Percentiles rank a stretch among this genome's conserved stretches.
These are phyloP conservation scores for Acanthurus leucopareius DNA, from an alignment of 2,797 vertebrate genomes.

Conservation along the genomic window DNA sequence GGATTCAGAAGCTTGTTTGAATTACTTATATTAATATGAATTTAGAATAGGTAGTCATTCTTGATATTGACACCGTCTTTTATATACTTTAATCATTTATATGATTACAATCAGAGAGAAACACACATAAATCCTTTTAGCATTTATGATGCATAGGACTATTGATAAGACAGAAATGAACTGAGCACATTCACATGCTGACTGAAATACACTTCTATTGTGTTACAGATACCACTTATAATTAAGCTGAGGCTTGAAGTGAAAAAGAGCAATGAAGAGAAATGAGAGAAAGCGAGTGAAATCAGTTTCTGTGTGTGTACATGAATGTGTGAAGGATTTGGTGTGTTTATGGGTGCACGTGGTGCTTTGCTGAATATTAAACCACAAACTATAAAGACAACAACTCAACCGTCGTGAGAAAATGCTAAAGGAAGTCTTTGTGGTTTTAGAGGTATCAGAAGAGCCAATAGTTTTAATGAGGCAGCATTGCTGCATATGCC, in stretches of 20 bases:
- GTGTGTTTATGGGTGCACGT: constrained; percentile 65
- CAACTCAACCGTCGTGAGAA: constrained; percentile 79
- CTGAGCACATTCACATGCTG: constrained; percentile 74
- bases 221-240: constrained; percentile 82
- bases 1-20: constrained; percentile 15
- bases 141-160: constrained; percentile 79
- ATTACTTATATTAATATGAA: constrained; percentile 55
- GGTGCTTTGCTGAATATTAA: constrained; percentile 83
- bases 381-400: constrained; percentile 83
- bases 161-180: constrained; percentile 80
- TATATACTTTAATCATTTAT: constrained; percentile 70
- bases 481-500: constrained; percentile 81
- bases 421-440: constrained; percentile 84
- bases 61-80: constrained; percentile 66
- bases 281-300: constrained; percentile 78
- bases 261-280: constrained; percentile 72
- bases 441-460: constrained; percentile 83
- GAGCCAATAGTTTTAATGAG: constrained; percentile 86
- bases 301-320: constrained; percentile 58
- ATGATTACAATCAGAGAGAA: constrained; percentile 74
- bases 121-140: constrained; percentile 78
- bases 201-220: constrained; percentile 80
- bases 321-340: constrained; percentile 37
- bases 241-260: constrained; percentile 83
- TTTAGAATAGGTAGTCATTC: constrained; percentile 62